These are phyloP conservation scores for Laothoe populi DNA, from an alignment of 2,888 invertebrate genomes.

Conservation along the genomic window DNA sequence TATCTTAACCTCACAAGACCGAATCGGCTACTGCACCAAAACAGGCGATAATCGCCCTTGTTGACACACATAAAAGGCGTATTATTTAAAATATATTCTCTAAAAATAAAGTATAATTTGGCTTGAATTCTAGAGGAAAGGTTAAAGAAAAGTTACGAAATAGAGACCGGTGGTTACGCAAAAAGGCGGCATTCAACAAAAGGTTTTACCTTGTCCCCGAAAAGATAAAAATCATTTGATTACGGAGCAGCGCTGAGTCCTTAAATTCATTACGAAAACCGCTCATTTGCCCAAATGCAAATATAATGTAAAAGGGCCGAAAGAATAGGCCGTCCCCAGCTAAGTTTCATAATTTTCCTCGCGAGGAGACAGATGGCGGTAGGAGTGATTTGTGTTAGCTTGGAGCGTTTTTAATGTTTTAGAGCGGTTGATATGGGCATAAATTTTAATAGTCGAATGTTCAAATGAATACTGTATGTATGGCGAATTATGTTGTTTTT, in stretches of 20 bases:
- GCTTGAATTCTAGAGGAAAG: too few relatives aligned
- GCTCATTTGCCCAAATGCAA: slow-evolving; percentile 49
- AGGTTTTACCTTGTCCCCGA: slow-evolving; percentile 17
- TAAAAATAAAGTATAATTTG: too few relatives aligned
- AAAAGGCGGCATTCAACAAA: neutral
- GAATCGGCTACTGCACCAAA: too few relatives aligned
- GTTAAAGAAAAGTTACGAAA: neutral
- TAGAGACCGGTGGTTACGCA: neutral
- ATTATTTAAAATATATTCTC: too few relatives aligned
- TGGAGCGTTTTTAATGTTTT: neutral
- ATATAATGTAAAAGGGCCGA: slow-evolving; percentile 46
- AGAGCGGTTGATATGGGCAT: too few relatives aligned
- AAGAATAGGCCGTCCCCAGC: slow-evolving; percentile 40
- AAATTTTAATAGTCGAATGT: too few relatives aligned
- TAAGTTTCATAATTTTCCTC: slow-evolving; percentile 39
- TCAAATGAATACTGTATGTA: too few relatives aligned
- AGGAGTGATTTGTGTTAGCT: neutral
- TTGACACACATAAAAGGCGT: too few relatives aligned
- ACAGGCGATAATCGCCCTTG: too few relatives aligned
- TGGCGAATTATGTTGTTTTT: too few relatives aligned
- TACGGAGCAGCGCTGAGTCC: slow-evolving; percentile 33
- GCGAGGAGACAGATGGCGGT: slow-evolving; percentile 46
- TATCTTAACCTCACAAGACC: too few relatives aligned
- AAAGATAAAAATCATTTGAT: slow-evolving; percentile 29
- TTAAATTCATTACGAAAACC: slow-evolving; percentile 45